Base-by-base conservation (phyloP, 1,140 invertebrate genomes). In the Metopolophium dirhodum region DNA sequence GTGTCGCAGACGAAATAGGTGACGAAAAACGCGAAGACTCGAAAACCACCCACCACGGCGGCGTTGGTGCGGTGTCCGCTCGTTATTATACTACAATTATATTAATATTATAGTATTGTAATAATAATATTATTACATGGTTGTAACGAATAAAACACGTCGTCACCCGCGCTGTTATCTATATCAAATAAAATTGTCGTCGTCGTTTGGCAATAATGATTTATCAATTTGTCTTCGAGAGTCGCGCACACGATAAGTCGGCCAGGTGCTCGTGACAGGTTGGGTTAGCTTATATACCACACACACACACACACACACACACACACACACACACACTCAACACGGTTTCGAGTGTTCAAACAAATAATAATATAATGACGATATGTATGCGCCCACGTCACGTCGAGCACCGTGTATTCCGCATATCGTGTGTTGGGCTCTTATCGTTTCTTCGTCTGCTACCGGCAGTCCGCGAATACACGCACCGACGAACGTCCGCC, bases 331-430 rank as follows among this genome's bases (percentile, higher is more conserved):
- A 18, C 26, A 26, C 26, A 37, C 35, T 18, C 23, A 9, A 23
- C 41, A 4, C n/a, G 87, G 87, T 89, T n/a, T 90, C 54, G 57
- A 90, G 89, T 90, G 89, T 90, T 90, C 89, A 90, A 90, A 90
- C 89, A 90, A 90, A 68, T 68, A 90, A 57, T 90, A 57, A 61
- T 61, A 51, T 35, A 35, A 51, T 54, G n/a, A 49, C 30, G 37
- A 49, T 88, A 87, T 11, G 51, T 18, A 45, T n/a, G 89, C 54
- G 89, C 89, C 89, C 89, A 90, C 89, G 88, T 26, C 26, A 4
- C 85, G 23, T 87, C 88, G 88, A 35, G 49, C 35, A 37, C 35
- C 51, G 51, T 18, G 47, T 86, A n/a, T 47, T 57, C 86, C 30
- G 86, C 86, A 8, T n/a, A n/a, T 54, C 3, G 30, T 18, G 61